Evolutionary conservation across 2,888 invertebrate species (phyloP), one percentile per base, ranked within the genome.

Genomic region (Autographa gamma): DNA sequence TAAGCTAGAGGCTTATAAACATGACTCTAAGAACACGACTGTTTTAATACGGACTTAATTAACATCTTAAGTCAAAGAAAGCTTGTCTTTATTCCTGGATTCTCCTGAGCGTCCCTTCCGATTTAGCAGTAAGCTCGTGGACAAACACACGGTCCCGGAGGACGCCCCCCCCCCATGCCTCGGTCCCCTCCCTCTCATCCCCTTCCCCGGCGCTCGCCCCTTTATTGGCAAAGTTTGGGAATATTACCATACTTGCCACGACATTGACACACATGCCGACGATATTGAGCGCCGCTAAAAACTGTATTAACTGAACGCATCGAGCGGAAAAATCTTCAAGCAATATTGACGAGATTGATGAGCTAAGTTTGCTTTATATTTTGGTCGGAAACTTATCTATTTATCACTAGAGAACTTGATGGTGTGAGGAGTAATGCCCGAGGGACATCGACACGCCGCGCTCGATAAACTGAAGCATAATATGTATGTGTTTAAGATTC

Each of bases 191-290:
- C 31, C 13, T 3, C 31, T 2, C 2, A n/a, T 0, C 25, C 58
- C 43, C 63, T 58, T 16, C 31, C 79, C 65, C 66, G 18, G 34
- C 16, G 3, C 62, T 54, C 75, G 73, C 79, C 79, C 74, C 74
- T 78, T 87, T 89, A 90, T 90, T 90, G 88, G 79, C 86, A 87
- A 90, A 89, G 87, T 90, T 90, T 85, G 75, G 62, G 82, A 84
- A 85, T 88, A 89, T 89, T 86, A 87, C 82, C 88, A 87, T 88
- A 86, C 81, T 80, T 80, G 76, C 74, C 79, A 68, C 80, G 83
- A 83, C 84, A 84, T 85, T 87, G 89, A 88, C 89, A 89, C 86
- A 86, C 88, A 83, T 82, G 85, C 80, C 82, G 60, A 68, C 71
- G 77, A 72, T 83, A 82, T 82, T 82, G 74, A 76, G 71, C 83